Base-by-base conservation (phyloP, 1,140 invertebrate species). In the Scaptomyza hsui region DNA sequence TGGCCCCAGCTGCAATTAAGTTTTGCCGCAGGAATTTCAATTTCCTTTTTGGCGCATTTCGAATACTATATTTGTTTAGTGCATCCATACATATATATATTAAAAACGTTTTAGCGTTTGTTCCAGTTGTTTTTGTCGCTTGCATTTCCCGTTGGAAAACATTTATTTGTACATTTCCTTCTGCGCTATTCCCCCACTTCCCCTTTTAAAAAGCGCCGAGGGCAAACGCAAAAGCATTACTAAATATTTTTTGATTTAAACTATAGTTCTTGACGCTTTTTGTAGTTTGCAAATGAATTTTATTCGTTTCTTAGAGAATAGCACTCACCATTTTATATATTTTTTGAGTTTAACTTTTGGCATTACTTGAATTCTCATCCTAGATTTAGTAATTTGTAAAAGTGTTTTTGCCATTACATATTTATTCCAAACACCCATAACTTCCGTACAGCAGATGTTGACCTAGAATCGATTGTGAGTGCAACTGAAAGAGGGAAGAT, bases 121-220 rank as follows among this genome's bases (percentile, higher is more conserved):
- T 73, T 56, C n/a, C 1, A 4, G 69, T 62, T 72, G 68, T 68
- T 67, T 68, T 67, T 83, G 80, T 52, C 76, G 80, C 44, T 77
- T 56, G 74, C 55, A 81, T 88, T 86, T 86, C 82, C 81, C 78
- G 75, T 78, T 81, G 74, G 75, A 57, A 88, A 81, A 88, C 82
- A 86, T 88, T 88, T 86, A 86, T 86, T 88, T 86, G 74, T 64
- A 75, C 77, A 81, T 77, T 86, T 78, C 82, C 65, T 55, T 70
- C 51, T 77, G 60, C 64, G 61, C 81, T 81, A 71, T 85, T 85
- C 88, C 75, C 82, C 70, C 78, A 78, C 62, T 65, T 88, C 82
- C 81, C 74, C 37, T 88, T 51, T 48, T 37, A 37, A 78, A 37
- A 72, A 32, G 76, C 26, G 39, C 35, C 19, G 47, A 51, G 48